phyloP scores from a whole-genome alignment of 2,888 invertebrate species.

The Lithophane socia region DNA sequence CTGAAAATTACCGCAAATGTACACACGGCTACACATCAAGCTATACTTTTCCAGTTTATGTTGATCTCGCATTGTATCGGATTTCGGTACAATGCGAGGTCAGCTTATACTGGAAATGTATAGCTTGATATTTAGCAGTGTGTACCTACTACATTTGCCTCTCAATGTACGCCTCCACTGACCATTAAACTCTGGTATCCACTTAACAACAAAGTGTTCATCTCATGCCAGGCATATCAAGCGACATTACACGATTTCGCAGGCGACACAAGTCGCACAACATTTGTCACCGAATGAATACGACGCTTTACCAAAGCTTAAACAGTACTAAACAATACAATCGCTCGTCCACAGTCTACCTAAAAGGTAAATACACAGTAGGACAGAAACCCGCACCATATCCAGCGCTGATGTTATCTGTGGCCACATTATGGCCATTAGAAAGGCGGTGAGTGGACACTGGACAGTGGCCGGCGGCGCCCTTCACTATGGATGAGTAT shows the following conservation, averaged over 20 bases:
- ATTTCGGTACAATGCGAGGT: too few relatives aligned
- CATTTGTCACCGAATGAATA: background rate
- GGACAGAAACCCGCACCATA: slow-evolving; percentile 35
- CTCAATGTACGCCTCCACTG: background rate
- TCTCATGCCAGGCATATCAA: background rate
- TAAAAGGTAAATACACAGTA: slow-evolving; percentile 33
- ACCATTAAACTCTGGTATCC: background rate
- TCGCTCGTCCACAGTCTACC: slow-evolving; percentile 7
- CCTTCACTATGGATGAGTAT: slow-evolving; percentile 66
- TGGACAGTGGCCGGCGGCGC: slow-evolving; percentile 60
- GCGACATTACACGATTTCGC: background rate
- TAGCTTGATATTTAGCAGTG: too few relatives aligned
- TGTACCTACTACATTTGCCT: background rate
- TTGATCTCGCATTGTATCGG: too few relatives aligned
- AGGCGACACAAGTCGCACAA: background rate
- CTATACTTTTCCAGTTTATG: too few relatives aligned
- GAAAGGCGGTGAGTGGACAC: slow-evolving; percentile 68
- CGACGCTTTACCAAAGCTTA: slow-evolving; percentile 9
- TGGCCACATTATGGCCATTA: slow-evolving; percentile 63
- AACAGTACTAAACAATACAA: slow-evolving; percentile 3
- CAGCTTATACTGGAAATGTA: too few relatives aligned
- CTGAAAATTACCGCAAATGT: background rate
- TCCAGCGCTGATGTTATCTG: slow-evolving; percentile 50
- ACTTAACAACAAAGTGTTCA: background rate
- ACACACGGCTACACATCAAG: too few relatives aligned